Base-by-base conservation (phyloP, 2,888 invertebrate genomes). In the Andrena flavipes region DNA sequence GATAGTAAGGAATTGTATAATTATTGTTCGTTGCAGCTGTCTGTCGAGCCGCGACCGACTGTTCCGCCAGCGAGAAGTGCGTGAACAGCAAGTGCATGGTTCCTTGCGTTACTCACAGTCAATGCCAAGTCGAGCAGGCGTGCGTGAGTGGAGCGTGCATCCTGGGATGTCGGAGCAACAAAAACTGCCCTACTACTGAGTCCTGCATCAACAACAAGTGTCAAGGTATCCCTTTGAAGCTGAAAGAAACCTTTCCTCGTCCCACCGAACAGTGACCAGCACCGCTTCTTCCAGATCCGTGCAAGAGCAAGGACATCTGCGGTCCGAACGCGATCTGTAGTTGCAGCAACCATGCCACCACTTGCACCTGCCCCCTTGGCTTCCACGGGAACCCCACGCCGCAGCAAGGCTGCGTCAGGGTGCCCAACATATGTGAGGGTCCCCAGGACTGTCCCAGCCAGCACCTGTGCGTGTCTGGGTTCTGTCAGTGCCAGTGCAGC, bases 341-440 rank as follows among this genome's bases (percentile, higher is more conserved):
- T 68, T 96, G 96, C 92, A 94, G 96, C 42, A 96, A 97, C 91
- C 98, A 98, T 91, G 95, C 95, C 63, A 97, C 97, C 0, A 95
- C 95, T 70, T 98, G 98, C 92, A 96, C 96, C 82, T 98, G 98
- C 90, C 98, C 98, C 0, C 95, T 96, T 69, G 98, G 98, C 48
- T 98, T 98, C 92, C 96, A 97, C 93, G 98, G 97, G 1, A 97
- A 97, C 91, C 98, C 98, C 20, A 97, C 96, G 20, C 96, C 98
- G 0, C 97, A 98, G 92, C 97, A 98, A 94, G 98, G 98, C 5
- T 98, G 98, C 92, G 97, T 98, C 6, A 95, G 98, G 87, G 96
- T 97, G 74, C 96, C 98, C n/a, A 95, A 95, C 56, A 92, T 95
- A 23, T 98, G 98, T 89, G 94, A 94, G 51, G 95, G 95, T 80